Evolutionary conservation across 2,113 vertebrate genomes (phyloP).

Genomic region (Nansenia antarctica): DNA sequence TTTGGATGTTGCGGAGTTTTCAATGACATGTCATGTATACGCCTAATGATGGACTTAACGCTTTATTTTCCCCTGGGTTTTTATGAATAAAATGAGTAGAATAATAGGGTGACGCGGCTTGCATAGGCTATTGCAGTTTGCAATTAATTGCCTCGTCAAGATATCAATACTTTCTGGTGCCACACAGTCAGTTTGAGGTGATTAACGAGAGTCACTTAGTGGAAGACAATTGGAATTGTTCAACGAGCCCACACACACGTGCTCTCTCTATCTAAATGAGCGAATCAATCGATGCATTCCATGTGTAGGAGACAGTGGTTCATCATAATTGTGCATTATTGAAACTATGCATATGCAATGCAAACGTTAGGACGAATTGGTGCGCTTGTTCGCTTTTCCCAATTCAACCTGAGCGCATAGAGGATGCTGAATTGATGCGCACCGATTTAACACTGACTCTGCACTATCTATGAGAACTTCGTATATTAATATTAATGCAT

Average conservation of each 20-base stretch:
- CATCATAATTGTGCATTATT: background rate
- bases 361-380: too few relatives aligned
- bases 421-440: background rate
- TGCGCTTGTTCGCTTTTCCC: background rate
- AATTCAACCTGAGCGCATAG: background rate
- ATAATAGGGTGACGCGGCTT: background rate
- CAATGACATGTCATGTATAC: background rate
- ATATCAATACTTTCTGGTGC: constrained; percentile 20
- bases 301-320: background rate
- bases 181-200: constrained; percentile 18
- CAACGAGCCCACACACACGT: background rate
- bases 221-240: background rate
- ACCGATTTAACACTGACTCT: background rate
- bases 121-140: constrained; percentile 4
- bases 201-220: constrained; percentile 4
- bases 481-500: too few relatives aligned
- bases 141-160: background rate
- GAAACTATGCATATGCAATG: background rate
- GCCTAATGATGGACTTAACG: background rate
- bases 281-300: background rate
- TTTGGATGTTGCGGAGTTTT: background rate
- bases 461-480: constrained; percentile 24
- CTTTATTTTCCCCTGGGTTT: too few relatives aligned
- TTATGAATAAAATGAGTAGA: background rate
- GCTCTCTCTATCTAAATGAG: background rate